Conservation (phyloP, 1,140 invertebrate genomes). For the Mactra quadrangularis region DNA sequence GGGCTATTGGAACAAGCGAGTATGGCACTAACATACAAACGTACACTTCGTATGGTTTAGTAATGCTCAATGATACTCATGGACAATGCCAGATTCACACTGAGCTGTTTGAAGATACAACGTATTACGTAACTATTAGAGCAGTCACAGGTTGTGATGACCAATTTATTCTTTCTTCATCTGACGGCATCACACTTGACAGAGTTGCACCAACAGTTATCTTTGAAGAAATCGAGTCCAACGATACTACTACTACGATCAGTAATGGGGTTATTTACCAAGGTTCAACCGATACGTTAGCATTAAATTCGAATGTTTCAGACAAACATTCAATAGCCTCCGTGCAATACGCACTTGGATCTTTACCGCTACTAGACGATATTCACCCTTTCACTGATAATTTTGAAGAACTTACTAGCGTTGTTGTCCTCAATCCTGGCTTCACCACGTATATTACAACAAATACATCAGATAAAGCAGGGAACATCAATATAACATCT, state of each 20-base stretch:
- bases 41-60: conserved; percentile 61
- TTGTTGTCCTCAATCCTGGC: conserved; percentile 9
- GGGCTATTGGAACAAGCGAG: conserved; percentile 57
- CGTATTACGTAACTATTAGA: conserved; percentile 59
- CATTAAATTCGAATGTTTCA: conserved; percentile 33
- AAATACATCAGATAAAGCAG: conserved; percentile 25
- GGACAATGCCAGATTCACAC: conserved; percentile 55
- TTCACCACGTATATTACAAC: conserved; percentile 16
- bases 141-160: conserved; percentile 67
- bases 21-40: conserved; percentile 40
- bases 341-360: conserved; percentile 34
- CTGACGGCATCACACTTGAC: conserved; percentile 63
- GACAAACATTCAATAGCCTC: conserved; percentile 33
- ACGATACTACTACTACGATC: conserved; percentile 20
- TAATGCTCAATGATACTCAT: conserved; percentile 43
- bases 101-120: conserved; percentile 47
- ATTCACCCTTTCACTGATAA: conserved; percentile 77
- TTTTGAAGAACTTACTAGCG: conserved; percentile 31
- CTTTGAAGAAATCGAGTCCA: conserved; percentile 11
- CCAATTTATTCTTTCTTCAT: conserved; percentile 64
- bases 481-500: conserved; percentile 5
- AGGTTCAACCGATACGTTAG: conserved; percentile 19
- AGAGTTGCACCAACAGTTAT: conserved; percentile 40
- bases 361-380: conserved; percentile 45
- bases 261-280: conserved; percentile 18